Base-by-base conservation (phyloP, 2,888 invertebrate species). In the Plebejus melissa region DNA sequence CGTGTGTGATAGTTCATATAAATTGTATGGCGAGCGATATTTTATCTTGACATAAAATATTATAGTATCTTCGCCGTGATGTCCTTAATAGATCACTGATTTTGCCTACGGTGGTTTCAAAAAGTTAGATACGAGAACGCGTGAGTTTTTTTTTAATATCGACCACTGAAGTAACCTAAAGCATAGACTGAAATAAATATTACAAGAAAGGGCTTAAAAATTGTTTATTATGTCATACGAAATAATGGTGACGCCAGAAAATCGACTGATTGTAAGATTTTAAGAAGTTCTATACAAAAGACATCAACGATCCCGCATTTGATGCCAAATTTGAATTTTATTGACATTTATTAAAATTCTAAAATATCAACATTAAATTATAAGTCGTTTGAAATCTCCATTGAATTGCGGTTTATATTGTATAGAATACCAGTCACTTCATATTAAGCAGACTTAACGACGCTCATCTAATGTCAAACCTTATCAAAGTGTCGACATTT, bases 391-490 rank as follows among this genome's bases (percentile, higher is more conserved):
- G 2, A 36, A 65, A 32, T 36, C 13, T 65, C 3, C 65, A 65
- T 65, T 65, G 65, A 65, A 36, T 36, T 32, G 32, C 32, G 32
- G 65, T 16, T 65, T 65, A 65, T 65, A 65, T 65, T 36, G 32
- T 65, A 65, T 36, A 6, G 5, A 65, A 65, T 65, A 32, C 65
- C 65, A 65, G 32, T 65, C 11, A 65, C 65, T 32, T 32, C 4
- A 65, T 65, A 65, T 32, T 65, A 65, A 32, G 65, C 32, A 65
- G 65, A 32, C 13, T 32, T 32, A 65, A 32, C 65, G 65, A 65
- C 65, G 65, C 22, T 28, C 65, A 36, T 36, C 65, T 65, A 72
- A 72, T 72, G 72, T 72, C 72, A 72, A 50, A 72, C 72, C 72
- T 72, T 54, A 54, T 72, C 72, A 72, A 50, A 54, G 72, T 13